These are phyloP conservation scores for Falco concolor DNA, from an alignment of 2,797 vertebrate species.

Conservation along the genomic window DNA sequence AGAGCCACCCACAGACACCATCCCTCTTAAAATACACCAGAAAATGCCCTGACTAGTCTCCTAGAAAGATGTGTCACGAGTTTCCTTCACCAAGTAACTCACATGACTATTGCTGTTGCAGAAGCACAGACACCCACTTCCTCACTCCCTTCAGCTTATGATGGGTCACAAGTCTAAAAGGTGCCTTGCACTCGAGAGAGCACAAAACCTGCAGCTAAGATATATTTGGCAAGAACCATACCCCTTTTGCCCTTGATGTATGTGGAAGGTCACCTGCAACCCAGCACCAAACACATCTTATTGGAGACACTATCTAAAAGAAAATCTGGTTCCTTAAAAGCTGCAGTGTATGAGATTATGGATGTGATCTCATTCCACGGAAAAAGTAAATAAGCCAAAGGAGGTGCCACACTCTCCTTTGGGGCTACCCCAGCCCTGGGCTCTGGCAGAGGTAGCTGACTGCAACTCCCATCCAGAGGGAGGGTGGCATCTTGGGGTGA, in stretches of 20 bases:
- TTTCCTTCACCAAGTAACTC: not conserved
- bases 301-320: not conserved
- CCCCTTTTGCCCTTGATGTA: not conserved
- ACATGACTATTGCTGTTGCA: not conserved
- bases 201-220: not conserved
- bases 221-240: accelerated
- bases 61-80: not conserved
- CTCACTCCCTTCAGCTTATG: not conserved
- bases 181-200: not conserved
- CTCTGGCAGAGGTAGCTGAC: not conserved
- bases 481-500: accelerated
- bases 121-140: not conserved
- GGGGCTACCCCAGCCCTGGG: too few relatives aligned
- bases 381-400: not conserved
- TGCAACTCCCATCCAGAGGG: not conserved
- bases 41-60: not conserved
- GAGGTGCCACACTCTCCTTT: accelerated
- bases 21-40: not conserved
- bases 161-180: not conserved
- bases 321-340: not conserved
- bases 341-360: accelerated
- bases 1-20: not conserved
- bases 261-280: not conserved
- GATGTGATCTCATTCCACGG: not conserved
- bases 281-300: not conserved